These are phyloP conservation scores for Melanitta fusca DNA, from an alignment of 2,797 vertebrate genomes.

Conservation along the genomic window DNA sequence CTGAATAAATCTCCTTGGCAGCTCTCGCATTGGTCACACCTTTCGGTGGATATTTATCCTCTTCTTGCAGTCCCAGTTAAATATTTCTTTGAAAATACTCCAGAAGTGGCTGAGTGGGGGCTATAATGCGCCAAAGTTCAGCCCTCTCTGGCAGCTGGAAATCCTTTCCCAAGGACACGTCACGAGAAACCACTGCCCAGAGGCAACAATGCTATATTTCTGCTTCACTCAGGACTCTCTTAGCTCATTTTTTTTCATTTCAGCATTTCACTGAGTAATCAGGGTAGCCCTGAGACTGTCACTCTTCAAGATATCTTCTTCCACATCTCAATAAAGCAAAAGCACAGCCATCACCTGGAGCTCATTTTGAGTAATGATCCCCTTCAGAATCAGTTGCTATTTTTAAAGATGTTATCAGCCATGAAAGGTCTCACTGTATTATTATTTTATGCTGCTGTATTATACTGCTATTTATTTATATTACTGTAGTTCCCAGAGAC, in stretches of 20 bases:
- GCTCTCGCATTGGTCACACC: not conserved
- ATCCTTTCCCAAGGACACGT: not conserved
- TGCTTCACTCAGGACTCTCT: not conserved
- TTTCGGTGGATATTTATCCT: not conserved
- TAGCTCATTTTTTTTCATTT: not conserved
- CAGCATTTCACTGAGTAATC: not conserved
- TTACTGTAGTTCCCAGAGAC: not conserved
- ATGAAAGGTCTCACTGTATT: not conserved
- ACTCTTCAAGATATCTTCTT: not conserved
- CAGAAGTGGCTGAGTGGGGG: not conserved
- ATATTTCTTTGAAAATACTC: not conserved
- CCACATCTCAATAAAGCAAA: not conserved
- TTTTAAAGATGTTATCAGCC: not conserved
- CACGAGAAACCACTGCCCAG: not conserved
- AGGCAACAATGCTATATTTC: not conserved
- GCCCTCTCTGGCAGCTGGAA: not conserved
- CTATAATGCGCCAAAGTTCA: not conserved
- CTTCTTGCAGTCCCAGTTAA: not conserved
- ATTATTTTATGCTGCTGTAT: not conserved
- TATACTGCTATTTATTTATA: not conserved
- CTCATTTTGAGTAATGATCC: not conserved
- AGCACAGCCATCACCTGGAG: not conserved
- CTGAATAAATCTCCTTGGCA: constrained; percentile 1
- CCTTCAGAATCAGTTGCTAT: not conserved
- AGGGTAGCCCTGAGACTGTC: not conserved